Percentiles rank a stretch among this genome's conserved stretches.
These are phyloP conservation scores for Ctena decussata DNA, from an alignment of 2,888 invertebrate genomes.

Conservation along the genomic window DNA sequence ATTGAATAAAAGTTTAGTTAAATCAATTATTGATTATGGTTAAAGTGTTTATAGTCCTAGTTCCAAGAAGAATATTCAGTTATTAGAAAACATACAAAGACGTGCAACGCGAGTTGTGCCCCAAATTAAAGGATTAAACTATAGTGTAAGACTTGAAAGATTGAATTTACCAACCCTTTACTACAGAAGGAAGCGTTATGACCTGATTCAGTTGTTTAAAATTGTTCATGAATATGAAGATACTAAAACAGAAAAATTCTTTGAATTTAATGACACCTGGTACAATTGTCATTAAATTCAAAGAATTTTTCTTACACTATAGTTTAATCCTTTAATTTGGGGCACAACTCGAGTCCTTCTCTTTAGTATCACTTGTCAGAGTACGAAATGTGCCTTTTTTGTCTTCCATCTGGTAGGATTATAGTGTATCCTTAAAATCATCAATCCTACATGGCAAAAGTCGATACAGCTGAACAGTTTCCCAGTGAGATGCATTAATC, in stretches of 20 bases:
- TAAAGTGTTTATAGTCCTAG: not conserved
- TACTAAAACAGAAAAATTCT: constrained; percentile 2
- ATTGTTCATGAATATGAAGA: not conserved
- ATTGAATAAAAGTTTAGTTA: not conserved
- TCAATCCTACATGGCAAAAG: not conserved
- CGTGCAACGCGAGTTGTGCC: too few species aligned
- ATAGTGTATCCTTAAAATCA: not conserved
- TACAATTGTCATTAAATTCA: not conserved
- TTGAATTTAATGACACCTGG: not conserved
- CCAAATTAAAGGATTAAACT: too few species aligned
- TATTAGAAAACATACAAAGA: too few species aligned
- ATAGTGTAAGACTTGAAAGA: too few species aligned
- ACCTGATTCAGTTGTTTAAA: too few species aligned
- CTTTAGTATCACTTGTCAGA: not conserved
- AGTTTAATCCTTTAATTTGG: too few species aligned
- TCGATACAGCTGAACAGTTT: not conserved
- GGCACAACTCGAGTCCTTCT: too few species aligned
- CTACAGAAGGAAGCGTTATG: too few species aligned
- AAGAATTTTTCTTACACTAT: too few species aligned
- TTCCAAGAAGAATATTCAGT: constrained; percentile 16
- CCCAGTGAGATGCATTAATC: not conserved
- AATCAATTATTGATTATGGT: not conserved
- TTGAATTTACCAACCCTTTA: too few species aligned
- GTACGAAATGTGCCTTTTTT: not conserved
- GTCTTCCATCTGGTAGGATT: not conserved